phyloP scores from a whole-genome alignment of 2,113 vertebrate species.

The Mormyrus iriodes region DNA sequence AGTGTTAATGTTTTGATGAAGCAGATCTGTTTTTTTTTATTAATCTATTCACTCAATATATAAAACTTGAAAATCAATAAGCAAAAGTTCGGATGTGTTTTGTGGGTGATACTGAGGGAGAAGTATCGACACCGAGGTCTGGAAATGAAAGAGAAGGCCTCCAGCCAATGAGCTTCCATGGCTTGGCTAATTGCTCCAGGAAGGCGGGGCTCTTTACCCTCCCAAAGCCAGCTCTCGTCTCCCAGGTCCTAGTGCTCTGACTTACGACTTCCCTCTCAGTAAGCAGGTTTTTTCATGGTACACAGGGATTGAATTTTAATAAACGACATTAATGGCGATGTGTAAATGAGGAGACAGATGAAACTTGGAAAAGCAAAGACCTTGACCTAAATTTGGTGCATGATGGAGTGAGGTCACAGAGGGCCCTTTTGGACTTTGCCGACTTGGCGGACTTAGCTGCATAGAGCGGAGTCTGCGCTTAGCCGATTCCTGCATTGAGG shows the following conservation, averaged over 20 bases:
- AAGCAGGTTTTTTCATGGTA: not conserved
- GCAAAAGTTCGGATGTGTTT: not conserved
- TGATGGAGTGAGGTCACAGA: not conserved
- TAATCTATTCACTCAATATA: not conserved
- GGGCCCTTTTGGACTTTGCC: not conserved
- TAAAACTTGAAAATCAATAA: not conserved
- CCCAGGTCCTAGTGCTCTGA: not conserved
- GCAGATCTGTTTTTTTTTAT: not conserved
- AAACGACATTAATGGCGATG: not conserved
- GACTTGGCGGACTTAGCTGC: not conserved
- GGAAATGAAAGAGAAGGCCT: not conserved
- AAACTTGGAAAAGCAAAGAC: not conserved
- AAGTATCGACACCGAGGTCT: not conserved
- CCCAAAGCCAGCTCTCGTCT: not conserved
- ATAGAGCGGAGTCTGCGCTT: not conserved
- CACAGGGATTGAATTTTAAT: not conserved
- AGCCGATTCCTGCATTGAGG: not conserved
- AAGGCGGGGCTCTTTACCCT: not conserved
- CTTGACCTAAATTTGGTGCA: not conserved
- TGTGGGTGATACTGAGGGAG: not conserved
- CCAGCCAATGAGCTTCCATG: not conserved
- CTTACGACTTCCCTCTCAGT: not conserved
- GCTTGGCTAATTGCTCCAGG: not conserved
- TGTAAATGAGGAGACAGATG: not conserved
- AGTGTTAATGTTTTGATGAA: not conserved